Base-by-base conservation (phyloP, 2,888 invertebrate species). In the Scaptomyza reducta region DNA sequence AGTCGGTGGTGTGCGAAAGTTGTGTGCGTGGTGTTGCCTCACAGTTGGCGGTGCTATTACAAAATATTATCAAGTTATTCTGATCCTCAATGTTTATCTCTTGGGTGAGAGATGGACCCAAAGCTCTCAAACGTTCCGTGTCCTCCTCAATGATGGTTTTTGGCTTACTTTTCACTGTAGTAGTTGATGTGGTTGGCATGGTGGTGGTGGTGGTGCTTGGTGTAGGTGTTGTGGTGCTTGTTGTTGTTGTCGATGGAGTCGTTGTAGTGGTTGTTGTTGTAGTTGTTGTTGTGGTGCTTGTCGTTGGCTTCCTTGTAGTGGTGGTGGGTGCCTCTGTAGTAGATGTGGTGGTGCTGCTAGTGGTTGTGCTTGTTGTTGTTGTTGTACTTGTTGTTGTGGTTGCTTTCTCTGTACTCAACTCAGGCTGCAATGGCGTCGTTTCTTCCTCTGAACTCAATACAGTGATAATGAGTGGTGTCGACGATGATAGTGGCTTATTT, bases 41-140 rank as follows among this genome's bases (percentile, higher is more conserved):
- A 16, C 86, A 83, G 25, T 79, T 78, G 6, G 92, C 90, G 79
- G 93, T 84, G 89, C 84, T 72, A 90, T 92, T 85, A 87, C 89
- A 77, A 86, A 93, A 77, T 87, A 92, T 80, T 62, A 91, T 89
- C 4, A 91, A 61, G 72, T 91, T 91, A 1, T 90, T 89, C 46
- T 89, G 89, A 35, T 91, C 91, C 47, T 91, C 90, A 3, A 87
- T 80, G 41, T 83, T 88, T 56, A 90, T 89, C 49, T 87, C 79
- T 54, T 89, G 84, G 6, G 89, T 89, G 4, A 90, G 70, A 0
- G 79, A 77, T 0, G 90, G 90, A 2, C 89, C 90, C 29, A 90
- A 40, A 9, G 88, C 84, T 2, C 90, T 75, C n/a, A 90, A 55
- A 0, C 79, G 63, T 54, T 89, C 88, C 1, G 79, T 81, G 16